These are phyloP conservation scores for Branchellion lobata DNA, from an alignment of 2,888 invertebrate species.

Conservation along the genomic window DNA sequence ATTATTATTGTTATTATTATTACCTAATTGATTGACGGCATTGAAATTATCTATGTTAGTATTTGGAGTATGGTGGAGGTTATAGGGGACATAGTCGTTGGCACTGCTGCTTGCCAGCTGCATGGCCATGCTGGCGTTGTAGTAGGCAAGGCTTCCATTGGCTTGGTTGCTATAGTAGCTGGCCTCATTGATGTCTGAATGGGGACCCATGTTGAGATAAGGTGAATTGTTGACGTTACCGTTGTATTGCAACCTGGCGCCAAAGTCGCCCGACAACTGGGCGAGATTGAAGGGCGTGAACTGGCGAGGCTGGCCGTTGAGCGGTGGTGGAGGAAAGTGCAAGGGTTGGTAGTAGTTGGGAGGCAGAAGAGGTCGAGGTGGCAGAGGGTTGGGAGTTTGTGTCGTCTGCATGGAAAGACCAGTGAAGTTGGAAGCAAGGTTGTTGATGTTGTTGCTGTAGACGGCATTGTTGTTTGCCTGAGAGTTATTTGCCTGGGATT, in stretches of 20 bases:
- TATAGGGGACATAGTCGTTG: not conserved
- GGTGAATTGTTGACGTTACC: not conserved
- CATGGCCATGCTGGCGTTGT: not conserved
- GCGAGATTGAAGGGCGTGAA: not conserved
- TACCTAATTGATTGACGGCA: not conserved
- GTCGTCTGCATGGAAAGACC: not conserved
- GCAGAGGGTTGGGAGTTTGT: not conserved
- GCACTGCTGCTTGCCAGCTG: not conserved
- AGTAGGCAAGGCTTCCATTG: not conserved
- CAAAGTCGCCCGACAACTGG: not conserved
- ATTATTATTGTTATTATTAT: not conserved
- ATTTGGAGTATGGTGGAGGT: not conserved
- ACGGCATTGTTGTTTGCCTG: not conserved
- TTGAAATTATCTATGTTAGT: not conserved
- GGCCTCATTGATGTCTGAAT: not conserved
- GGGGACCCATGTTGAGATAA: not conserved
- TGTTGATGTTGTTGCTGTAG: slow-evolving; percentile 15
- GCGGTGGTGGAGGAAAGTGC: not conserved
- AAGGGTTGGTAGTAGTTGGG: not conserved
- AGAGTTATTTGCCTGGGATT: not conserved
- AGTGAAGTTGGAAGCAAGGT: not conserved
- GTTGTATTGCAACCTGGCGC: not conserved
- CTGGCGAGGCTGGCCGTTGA: not conserved
- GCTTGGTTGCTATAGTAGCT: not conserved
- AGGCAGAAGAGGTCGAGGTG: not conserved